Evolutionary conservation across 2,797 vertebrate genomes (phyloP).

Genomic region (Darevskia mixta): DNA sequence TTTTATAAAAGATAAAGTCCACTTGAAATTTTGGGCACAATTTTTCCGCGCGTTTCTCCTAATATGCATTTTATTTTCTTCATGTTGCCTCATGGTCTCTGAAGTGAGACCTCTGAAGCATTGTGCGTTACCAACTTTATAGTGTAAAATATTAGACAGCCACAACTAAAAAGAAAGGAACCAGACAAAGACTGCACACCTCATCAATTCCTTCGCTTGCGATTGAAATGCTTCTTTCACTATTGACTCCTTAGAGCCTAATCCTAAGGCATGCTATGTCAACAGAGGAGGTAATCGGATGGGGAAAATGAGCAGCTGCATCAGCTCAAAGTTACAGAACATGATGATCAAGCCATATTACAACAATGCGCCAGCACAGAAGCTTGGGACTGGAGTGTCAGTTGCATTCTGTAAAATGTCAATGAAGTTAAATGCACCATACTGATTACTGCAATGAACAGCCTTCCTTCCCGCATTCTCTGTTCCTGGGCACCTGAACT

Average conservation of each 20-base stretch:
- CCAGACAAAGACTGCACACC: no score
- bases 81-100: not conserved
- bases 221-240: not conserved
- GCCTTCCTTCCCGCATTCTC: not conserved
- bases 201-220: not conserved
- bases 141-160: not conserved
- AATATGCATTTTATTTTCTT: no score
- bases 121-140: not conserved
- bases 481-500: constrained; percentile 47
- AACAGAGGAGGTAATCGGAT: not conserved
- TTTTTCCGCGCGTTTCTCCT: no score
- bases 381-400: not conserved
- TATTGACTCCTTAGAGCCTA: not conserved
- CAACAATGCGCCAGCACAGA: not conserved
- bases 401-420: not conserved
- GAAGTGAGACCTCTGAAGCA: not conserved
- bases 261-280: not conserved
- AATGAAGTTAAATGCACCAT: not conserved
- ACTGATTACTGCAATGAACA: constrained; percentile 20
- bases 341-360: not conserved
- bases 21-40: no score
- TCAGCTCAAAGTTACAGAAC: constrained; percentile 7
- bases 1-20: no score
- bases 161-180: not conserved
- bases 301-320: not conserved